These are phyloP conservation scores for Acleris cristana DNA, from an alignment of 2,888 invertebrate genomes.

Conservation along the genomic window DNA sequence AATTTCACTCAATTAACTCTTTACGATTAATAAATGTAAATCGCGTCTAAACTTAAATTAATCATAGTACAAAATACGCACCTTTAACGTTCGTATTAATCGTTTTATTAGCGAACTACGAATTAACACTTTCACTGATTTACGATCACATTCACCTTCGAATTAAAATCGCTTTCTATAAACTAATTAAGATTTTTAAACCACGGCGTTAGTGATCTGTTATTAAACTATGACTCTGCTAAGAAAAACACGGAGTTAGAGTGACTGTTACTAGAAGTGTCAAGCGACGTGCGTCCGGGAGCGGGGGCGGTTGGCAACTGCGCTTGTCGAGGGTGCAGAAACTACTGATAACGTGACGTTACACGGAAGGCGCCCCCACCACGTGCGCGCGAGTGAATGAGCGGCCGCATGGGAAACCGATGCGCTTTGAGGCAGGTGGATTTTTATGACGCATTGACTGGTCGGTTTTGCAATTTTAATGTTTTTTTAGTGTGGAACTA, in stretches of 20 bases:
- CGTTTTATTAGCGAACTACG: conserved; percentile 44
- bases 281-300: conserved; percentile 76
- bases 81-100: conserved; percentile 47
- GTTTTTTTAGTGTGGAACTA: background rate
- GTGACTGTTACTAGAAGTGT: conserved; percentile 60
- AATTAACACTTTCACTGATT: conserved; percentile 51
- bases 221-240: no score
- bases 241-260: conserved; percentile 9
- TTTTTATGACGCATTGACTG: conserved; percentile 3
- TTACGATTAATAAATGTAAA: conserved; percentile 26
- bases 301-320: conserved; percentile 82
- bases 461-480: conserved; percentile 20
- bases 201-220: conserved; percentile 48
- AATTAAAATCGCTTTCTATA: conserved; percentile 38
- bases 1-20: conserved; percentile 33
- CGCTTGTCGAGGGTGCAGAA: conserved; percentile 78
- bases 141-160: conserved; percentile 36
- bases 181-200: conserved; percentile 45
- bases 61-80: conserved; percentile 46
- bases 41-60: conserved; percentile 35
- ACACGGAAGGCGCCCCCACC: conserved; percentile 81
- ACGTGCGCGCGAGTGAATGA: conserved; percentile 70
- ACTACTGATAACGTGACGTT: conserved; percentile 82
- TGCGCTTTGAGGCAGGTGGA: conserved; percentile 1
- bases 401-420: conserved; percentile 67